phyloP scores from a whole-genome alignment of 2,888 invertebrate genomes.

The Nymphalis polychloros region DNA sequence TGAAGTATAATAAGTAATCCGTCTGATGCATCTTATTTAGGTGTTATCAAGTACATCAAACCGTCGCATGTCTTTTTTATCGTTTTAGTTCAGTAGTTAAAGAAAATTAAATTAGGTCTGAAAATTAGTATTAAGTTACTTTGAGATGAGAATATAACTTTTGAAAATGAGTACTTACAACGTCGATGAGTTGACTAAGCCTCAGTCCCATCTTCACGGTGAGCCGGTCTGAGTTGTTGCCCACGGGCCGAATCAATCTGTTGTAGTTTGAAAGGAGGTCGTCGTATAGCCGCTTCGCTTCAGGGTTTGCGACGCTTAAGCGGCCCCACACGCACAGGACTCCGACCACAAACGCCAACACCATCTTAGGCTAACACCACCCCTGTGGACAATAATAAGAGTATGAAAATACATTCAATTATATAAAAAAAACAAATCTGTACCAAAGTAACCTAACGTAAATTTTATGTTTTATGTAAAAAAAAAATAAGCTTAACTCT shows the following conservation, averaged over 20 bases:
- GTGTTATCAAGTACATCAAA: no score
- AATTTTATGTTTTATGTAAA: no score
- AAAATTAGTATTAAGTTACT: no score
- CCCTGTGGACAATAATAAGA: slow-evolving; percentile 79
- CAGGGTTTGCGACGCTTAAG: slow-evolving; percentile 92
- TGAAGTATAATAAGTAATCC: not conserved
- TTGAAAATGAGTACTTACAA: slow-evolving; percentile 85
- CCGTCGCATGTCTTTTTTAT: no score
- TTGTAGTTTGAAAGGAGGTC: slow-evolving; percentile 97
- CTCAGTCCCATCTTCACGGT: slow-evolving; percentile 97
- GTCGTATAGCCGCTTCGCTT: slow-evolving; percentile 96
- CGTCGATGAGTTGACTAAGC: slow-evolving; percentile 95
- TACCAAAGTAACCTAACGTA: no score
- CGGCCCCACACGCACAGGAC: slow-evolving; percentile 89
- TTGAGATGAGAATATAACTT: no score
- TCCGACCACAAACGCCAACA: slow-evolving; percentile 87
- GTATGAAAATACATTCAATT: not conserved
- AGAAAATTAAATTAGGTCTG: no score
- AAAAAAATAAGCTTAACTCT: no score
- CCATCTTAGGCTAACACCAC: slow-evolving; percentile 93
- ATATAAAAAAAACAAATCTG: no score
- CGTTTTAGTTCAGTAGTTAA: no score
- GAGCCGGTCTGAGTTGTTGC: slow-evolving; percentile 96
- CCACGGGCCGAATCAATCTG: slow-evolving; percentile 95
- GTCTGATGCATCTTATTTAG: no score